phyloP scores from a whole-genome alignment of 2,113 vertebrate genomes.

The Bufo bufo region DNA sequence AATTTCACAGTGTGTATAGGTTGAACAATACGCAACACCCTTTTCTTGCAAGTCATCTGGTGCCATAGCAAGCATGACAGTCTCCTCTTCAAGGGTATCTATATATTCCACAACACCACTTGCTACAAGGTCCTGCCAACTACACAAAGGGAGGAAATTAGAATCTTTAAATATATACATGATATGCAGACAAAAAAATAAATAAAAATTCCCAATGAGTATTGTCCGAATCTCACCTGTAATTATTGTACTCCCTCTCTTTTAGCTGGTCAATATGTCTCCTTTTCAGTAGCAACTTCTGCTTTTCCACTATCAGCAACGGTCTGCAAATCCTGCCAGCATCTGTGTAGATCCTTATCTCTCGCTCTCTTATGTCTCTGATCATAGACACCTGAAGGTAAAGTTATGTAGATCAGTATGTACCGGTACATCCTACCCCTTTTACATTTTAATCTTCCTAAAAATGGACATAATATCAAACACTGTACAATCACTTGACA shows the following conservation, averaged over 20 bases:
- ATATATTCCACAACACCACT: conserved; percentile 98
- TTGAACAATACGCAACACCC: conserved; percentile 96
- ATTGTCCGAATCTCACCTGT: conserved; percentile 78
- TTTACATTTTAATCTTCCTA: background rate
- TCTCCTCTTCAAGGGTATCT: conserved; percentile 96
- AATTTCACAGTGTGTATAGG: conserved; percentile 97
- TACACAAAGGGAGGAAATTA: conserved; percentile 62
- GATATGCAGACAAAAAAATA: too few species aligned
- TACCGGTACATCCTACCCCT: background rate
- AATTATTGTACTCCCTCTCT: conserved; percentile 98
- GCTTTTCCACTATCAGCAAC: conserved; percentile 95
- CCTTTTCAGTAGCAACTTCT: conserved; percentile 94
- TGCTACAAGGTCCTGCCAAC: conserved; percentile 98
- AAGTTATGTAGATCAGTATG: background rate
- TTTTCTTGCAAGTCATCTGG: conserved; percentile 98
- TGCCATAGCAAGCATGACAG: conserved; percentile 98
- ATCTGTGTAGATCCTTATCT: conserved; percentile 97
- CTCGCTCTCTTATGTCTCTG: conserved; percentile 92
- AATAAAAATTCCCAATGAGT: too few species aligned
- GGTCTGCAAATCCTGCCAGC: conserved; percentile 95
- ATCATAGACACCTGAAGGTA: conserved; percentile 92
- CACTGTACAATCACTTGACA: too few species aligned
- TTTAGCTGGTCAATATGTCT: conserved; percentile 97
- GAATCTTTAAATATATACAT: too few species aligned
- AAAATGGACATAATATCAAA: too few species aligned